A percentile compares a stretch with the other conserved stretches of the same genome.
phyloP scores from a whole-genome alignment of 30 jellyfish, hydroid and myxozoan genomes.

The Aurelia sp. region DNA sequence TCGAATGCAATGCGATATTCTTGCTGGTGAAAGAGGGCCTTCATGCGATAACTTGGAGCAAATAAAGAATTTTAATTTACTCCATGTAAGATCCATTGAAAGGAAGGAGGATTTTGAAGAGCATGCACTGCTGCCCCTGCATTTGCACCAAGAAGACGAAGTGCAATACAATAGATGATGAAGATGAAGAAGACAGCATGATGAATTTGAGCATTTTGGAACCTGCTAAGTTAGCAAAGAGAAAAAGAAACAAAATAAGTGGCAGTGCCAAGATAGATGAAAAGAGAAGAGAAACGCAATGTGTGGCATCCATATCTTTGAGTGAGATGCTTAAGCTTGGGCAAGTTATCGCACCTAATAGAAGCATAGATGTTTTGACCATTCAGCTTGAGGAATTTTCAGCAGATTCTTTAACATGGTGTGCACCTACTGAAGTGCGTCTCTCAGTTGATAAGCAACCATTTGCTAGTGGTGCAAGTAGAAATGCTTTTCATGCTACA shows the following conservation, averaged over 20 bases:
- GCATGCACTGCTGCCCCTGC: conserved; percentile 12
- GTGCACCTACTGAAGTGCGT: conserved; percentile 6
- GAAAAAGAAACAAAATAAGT: no score
- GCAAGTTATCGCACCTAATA: conserved; percentile 1
- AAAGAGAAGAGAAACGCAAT: not conserved
- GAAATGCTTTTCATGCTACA: conserved; percentile 13
- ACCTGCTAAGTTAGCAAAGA: no score
- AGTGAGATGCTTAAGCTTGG: conserved; percentile 18
- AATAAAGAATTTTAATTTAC: conserved; percentile 3
- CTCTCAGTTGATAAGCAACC: conserved; percentile 12
- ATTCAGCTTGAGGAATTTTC: conserved; percentile 13
- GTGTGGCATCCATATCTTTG: not conserved
- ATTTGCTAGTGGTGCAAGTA: conserved; percentile 3
- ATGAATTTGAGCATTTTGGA: no score
- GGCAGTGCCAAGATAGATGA: not conserved
- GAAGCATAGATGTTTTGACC: not conserved
- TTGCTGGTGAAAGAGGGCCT: conserved; percentile 47
- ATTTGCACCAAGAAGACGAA: not conserved
- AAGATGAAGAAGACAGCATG: no score
- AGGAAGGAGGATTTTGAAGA: not conserved
- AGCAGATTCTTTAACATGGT: conserved; percentile 3
- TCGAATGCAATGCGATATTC: conserved; percentile 16
- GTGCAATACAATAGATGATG: not conserved
- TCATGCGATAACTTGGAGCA: not conserved
- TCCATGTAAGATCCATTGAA: conserved; percentile 9